Evolutionary conservation across 1,140 invertebrate species (phyloP), one percentile per base, ranked within the genome.

Genomic region (Hydropsyche tenuis): DNA sequence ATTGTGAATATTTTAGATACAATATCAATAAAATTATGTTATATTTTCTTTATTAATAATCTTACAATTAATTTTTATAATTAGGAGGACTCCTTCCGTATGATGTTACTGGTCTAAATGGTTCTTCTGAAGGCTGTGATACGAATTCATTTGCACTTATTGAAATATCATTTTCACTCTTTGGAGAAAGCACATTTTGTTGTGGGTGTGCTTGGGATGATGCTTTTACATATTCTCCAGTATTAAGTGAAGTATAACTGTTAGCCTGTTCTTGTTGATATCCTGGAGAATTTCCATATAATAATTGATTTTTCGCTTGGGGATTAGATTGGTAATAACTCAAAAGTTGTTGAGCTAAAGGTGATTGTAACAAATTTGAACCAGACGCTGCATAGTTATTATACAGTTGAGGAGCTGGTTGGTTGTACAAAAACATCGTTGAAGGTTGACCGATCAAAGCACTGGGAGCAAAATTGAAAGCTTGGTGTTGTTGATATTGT

Each of bases 301-400:
- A 72, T 46, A 81, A 77, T 60, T 76, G 80, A 60, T 84, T 83
- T 64, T 84, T 85, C 0, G 80, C 76, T 78, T 85, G 85, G 6
- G 81, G 77, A 75, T 80, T 81, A 1, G 80, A 73, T 25, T 82
- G 83, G 66, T 83, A 85, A 71, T 84, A 84, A 65, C 82, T 83
- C 46, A 83, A 82, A n/a, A 84, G 80, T 25, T 81, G 82, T 72
- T 82, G 83, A 16, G 79, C 75, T 12, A 81, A 79, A 66, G 78
- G 81, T 5, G 69, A 62, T 37, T 77, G 75, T 1, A 77, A n/a
- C 11, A 69, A 25, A 71, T 73, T 73, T 12, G 80, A 80, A n/a
- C 4, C 45, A 4, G 62, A 73, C 70, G 82, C 81, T 14, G 80
- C 42, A 12, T 82, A 75, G 69, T 83, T 83, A 43, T 80, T 83